These are phyloP conservation scores for Brienomyrus longianalis DNA, from an alignment of 2,113 vertebrate species.

Conservation along the genomic window DNA sequence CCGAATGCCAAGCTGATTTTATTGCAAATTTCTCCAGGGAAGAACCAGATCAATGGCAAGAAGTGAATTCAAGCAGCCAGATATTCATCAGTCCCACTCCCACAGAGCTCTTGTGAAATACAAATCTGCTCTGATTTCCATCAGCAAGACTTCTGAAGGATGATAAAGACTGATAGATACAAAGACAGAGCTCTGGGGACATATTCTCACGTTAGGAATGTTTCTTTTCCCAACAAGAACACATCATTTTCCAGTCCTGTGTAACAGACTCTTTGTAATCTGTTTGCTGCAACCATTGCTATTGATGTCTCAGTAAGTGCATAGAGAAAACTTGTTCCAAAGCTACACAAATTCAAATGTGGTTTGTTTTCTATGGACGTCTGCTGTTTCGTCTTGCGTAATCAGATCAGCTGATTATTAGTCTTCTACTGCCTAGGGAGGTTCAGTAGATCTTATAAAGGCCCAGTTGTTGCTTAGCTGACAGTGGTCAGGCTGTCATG, in stretches of 20 bases:
- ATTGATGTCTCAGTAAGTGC: neutral
- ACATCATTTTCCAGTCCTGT: neutral
- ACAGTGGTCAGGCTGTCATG: constrained; percentile 2
- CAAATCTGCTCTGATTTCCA: neutral
- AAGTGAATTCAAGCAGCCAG: neutral
- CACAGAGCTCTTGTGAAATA: neutral
- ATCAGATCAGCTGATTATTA: constrained; percentile 16
- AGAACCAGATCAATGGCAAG: neutral
- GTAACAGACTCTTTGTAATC: neutral
- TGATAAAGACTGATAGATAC: neutral
- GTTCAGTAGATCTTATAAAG: neutral
- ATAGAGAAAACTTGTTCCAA: neutral
- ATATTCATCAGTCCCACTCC: neutral
- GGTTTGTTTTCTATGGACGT: neutral
- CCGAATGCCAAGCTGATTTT: neutral
- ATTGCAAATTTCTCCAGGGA: neutral
- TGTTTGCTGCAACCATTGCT: neutral
- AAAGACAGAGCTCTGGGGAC: neutral
- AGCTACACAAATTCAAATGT: neutral
- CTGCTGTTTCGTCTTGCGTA: neutral
- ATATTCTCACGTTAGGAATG: neutral
- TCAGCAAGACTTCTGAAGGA: neutral
- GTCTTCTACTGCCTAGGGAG: neutral
- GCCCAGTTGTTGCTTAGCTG: neutral
- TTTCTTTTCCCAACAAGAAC: neutral